Evolutionary conservation across 2,888 invertebrate species (phyloP).

Genomic region (Scaptomyza caliginosa): DNA sequence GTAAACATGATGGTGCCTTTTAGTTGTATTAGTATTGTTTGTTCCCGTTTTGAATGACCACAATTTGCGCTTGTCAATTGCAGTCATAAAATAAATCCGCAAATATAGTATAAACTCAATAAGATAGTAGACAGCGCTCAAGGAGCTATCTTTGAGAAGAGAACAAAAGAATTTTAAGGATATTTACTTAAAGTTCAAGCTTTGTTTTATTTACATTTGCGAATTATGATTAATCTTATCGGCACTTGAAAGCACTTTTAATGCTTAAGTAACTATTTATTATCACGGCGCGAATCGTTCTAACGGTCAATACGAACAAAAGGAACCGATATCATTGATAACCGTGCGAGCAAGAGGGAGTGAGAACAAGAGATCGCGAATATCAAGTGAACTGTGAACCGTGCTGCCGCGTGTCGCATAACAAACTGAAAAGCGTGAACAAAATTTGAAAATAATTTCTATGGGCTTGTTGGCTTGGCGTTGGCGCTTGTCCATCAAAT

Average conservation of each 20-base stretch:
- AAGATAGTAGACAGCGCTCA: conserved; percentile 13
- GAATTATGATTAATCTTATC: conserved; percentile 34
- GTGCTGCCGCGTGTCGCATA: conserved; percentile 56
- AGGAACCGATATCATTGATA: not conserved
- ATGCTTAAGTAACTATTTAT: conserved; percentile 4
- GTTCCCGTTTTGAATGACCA: not conserved
- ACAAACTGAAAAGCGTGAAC: conserved; percentile 55
- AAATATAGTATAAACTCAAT: conserved; percentile 3
- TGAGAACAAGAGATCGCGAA: not conserved
- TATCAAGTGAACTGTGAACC: conserved; percentile 43
- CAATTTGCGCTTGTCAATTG: not conserved
- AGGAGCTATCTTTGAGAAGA: not conserved
- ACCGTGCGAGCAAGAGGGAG: not conserved
- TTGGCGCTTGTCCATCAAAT: not conserved
- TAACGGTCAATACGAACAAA: not conserved
- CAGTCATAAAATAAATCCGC: conserved; percentile 1
- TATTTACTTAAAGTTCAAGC: conserved; percentile 7
- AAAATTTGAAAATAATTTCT: conserved; percentile 35
- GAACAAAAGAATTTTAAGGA: conserved; percentile 5
- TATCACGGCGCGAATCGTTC: conserved; percentile 2
- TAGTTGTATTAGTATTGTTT: not conserved
- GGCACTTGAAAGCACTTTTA: conserved; percentile 25
- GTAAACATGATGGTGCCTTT: not conserved
- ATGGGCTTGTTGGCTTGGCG: conserved; percentile 7
- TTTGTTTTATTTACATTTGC: conserved; percentile 48